Evolutionary conservation across 2,888 invertebrate genomes (phyloP), one percentile per base, ranked within the genome.

Genomic region (Marasmarcha lunaedactyla): DNA sequence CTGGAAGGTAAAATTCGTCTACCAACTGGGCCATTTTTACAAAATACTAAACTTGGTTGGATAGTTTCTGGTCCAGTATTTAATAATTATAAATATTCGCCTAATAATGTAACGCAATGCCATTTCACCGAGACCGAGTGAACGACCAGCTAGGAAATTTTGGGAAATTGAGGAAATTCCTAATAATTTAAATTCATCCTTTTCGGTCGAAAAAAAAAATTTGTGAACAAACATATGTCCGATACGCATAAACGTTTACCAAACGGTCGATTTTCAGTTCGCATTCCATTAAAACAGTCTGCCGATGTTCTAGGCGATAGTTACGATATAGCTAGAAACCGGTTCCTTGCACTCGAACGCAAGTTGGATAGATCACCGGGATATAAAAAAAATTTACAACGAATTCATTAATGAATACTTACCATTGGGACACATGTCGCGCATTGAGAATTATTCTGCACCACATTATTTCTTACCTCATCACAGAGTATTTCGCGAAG

Each of bases 11-110:
- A 36, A 36, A 25, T 44, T 7, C 25, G 36, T 7, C 30, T 44
- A 34, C 12, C 13, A 3, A 44, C 26, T 25, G 43, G 43, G 7
- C 43, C 46, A 6, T 41, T 14, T 12, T 33, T 46, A 13, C 33
- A 36, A 26, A 36, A 46, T 35, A 41, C 46, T 34, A 34, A 34
- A 34, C 34, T 34, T 9, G 34, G 34, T 13, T 34, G 34, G 34
- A 34, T 34, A 34, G 14, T 34, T 14, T 34, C 34, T 12, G 34
- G 34, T 13, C 14, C 34, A 12, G 14, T 34, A 34, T 14, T 34
- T 13, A 12, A 12, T 34, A 12, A 34, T 34, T 6, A 34, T 30
- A 11, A 30, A 30, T 30, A 11, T 30, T 30, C 11, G 11, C 30
- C 30, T 30, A 30, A 30, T 9, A 9, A 11, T n/a, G 4, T 30